A percentile compares a stretch with the other conserved stretches of the same genome.
These are phyloP conservation scores for Gadopsis marmoratus DNA, from an alignment of 2,797 vertebrate genomes.

Conservation along the genomic window DNA sequence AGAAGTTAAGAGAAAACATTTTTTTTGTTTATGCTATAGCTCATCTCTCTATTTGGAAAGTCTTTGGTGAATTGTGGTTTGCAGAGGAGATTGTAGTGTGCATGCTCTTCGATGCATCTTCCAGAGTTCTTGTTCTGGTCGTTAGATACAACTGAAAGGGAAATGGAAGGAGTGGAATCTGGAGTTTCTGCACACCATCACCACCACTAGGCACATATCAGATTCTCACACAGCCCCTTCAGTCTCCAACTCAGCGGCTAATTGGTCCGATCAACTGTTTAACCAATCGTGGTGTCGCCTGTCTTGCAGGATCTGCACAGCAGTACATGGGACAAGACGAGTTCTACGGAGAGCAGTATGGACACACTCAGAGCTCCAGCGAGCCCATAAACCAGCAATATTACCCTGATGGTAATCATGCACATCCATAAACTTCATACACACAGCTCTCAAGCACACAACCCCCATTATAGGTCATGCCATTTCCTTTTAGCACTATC, in stretches of 20 bases:
- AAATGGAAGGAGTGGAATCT: conserved; percentile 70
- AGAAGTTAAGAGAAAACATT: neutral
- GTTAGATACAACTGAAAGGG: conserved; percentile 26
- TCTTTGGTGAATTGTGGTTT: conserved; percentile 13
- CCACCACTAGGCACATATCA: conserved; percentile 61
- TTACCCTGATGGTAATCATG: conserved; percentile 93
- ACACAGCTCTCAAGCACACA: conserved; percentile 66
- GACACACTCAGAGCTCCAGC: conserved; percentile 91
- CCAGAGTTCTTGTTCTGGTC: conserved; percentile 23
- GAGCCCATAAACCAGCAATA: conserved; percentile 95
- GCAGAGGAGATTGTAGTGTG: conserved; percentile 4
- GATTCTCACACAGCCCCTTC: conserved; percentile 38
- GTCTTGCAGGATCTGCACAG: conserved; percentile 92
- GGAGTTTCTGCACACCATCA: conserved; percentile 83
- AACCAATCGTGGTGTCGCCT: conserved; percentile 78
- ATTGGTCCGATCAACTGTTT: conserved; percentile 69
- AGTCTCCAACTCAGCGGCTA: conserved; percentile 42
- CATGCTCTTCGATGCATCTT: conserved; percentile 5
- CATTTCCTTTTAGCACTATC: conserved; percentile 42
- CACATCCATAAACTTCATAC: conserved; percentile 70
- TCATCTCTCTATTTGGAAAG: conserved; percentile 20
- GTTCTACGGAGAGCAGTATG: conserved; percentile 95
- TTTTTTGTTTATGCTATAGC: neutral
- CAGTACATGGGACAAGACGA: conserved; percentile 96
- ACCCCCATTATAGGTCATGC: conserved; percentile 35